Evolutionary conservation across 2,797 vertebrate species (phyloP), one percentile per base, ranked within the genome.

Genomic region (Clamator glandarius): DNA sequence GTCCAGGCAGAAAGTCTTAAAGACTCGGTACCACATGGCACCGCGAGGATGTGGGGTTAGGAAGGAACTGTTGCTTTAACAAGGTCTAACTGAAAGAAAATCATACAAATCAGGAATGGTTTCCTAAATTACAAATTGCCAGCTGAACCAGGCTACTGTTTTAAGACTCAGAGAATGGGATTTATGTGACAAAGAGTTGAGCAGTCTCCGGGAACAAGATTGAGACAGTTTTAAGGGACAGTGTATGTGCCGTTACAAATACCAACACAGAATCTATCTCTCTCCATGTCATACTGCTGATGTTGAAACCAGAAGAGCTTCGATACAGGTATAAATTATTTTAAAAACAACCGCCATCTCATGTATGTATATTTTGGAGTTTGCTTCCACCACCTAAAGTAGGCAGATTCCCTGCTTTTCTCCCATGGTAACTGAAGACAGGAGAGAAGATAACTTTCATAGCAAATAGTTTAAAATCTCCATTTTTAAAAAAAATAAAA

Each of bases 11-110:
- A 16, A 51, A 66, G 52, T 55, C 39, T 44, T 70, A 41, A 74
- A 44, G 55, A 14, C 31, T 18, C 18, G 29, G 14, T 46, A 15
- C 59, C 64, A 26, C 7, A 13, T 0, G 4, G 28, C 11, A n/a
- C 51, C 61, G 36, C 0, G 1, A 51, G n/a, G 36, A 35, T 7
- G 2, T 36, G 6, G 26, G 2, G 59, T 41, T 57, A 51, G 59
- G 64, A 62, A 42, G 36, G 54, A 68, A 33, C 23, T 42, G 29
- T 17, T 63, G 50, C 8, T 29, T 25, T 70, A 46, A 15, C 8
- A 24, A 51, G 35, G 14, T 26, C 21, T 81, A 48, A 36, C 11
- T 11, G 36, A 67, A 46, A 76, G 9, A 55, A 64, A 25, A 48
- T 5, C 11, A 19, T 7, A 29, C 29, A 36, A 12, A 46, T n/a